Evolutionary conservation across 2,888 invertebrate genomes (phyloP).

Genomic region (Lordiphosa fenestrarum): DNA sequence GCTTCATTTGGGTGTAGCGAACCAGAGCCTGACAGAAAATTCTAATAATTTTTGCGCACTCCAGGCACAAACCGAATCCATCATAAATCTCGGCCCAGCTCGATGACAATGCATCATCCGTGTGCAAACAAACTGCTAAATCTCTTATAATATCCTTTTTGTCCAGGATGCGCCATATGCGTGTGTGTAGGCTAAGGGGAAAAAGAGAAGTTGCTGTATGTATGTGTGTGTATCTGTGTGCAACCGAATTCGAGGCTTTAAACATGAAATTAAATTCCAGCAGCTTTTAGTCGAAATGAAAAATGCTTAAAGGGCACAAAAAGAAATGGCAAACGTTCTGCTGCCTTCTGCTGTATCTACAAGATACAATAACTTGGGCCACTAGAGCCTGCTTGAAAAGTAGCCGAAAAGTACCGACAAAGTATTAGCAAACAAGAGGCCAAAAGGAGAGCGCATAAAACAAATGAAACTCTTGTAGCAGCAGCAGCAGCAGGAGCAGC

Average conservation of each 20-base stretch:
- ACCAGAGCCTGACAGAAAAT: slow-evolving; percentile 51
- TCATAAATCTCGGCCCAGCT: slow-evolving; percentile 78
- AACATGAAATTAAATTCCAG: slow-evolving; percentile 51
- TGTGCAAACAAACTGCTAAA: slow-evolving; percentile 77
- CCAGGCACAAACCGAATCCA: slow-evolving; percentile 74
- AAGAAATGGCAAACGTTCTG: slow-evolving; percentile 44
- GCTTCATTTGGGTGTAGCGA: slow-evolving; percentile 36
- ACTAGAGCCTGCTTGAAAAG: slow-evolving; percentile 65
- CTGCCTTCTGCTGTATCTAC: slow-evolving; percentile 55
- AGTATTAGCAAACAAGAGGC: slow-evolving; percentile 74
- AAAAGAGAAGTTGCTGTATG: background rate
- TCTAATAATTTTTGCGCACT: slow-evolving; percentile 73
- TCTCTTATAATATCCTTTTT: slow-evolving; percentile 77
- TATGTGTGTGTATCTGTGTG: slow-evolving; percentile 5
- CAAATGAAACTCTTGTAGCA: slow-evolving; percentile 75
- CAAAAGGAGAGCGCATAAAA: slow-evolving; percentile 70
- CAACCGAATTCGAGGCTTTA: slow-evolving; percentile 23
- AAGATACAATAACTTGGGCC: slow-evolving; percentile 73
- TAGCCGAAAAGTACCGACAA: slow-evolving; percentile 74
- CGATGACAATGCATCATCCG: slow-evolving; percentile 79
- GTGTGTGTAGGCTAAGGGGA: slow-evolving; percentile 46
- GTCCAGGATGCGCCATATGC: slow-evolving; percentile 73
- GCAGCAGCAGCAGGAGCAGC: slow-evolving; percentile 16
- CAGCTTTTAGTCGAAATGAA: slow-evolving; percentile 17
- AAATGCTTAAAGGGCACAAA: slow-evolving; percentile 20